Percentiles rank a stretch among this genome's conserved stretches.
Evolutionary conservation across 2,888 invertebrate genomes (phyloP).

Genomic region (Neria commutata): DNA sequence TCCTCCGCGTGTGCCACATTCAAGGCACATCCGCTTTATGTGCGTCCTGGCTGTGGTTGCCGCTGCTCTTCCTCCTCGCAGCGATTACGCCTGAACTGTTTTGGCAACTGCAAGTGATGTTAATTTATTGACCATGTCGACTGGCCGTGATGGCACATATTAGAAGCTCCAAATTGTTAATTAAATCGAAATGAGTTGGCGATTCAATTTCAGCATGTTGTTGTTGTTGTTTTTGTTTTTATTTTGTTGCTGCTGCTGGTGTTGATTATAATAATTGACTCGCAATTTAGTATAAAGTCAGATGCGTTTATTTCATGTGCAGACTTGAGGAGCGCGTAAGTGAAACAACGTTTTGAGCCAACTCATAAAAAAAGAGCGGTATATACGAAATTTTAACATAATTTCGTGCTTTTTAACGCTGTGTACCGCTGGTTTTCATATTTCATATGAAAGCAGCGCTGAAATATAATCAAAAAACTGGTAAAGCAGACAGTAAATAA

Average conservation of each 20-base stretch:
- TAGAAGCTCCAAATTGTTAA: slow-evolving; percentile 14
- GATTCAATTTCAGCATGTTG: neutral
- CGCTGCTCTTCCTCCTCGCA: neutral
- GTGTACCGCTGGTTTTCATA: no score
- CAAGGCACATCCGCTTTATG: no score
- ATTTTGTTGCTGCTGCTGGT: slow-evolving; percentile 2
- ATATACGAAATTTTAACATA: neutral
- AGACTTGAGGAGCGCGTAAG: no score
- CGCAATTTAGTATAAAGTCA: neutral
- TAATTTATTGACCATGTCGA: slow-evolving; percentile 32
- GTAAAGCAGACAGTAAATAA: no score
- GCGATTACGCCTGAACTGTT: neutral
- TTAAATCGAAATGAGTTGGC: slow-evolving; percentile 5
- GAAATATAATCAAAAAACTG: no score
- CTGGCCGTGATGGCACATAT: slow-evolving; percentile 27
- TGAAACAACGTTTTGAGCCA: neutral
- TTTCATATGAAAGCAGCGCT: no score
- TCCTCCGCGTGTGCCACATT: neutral
- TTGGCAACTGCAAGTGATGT: slow-evolving; percentile 25
- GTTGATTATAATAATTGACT: slow-evolving; percentile 24
- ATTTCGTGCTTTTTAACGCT: no score
- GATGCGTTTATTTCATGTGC: neutral
- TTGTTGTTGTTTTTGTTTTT: no score
- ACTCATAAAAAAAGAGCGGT: neutral
- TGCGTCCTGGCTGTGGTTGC: no score